These are phyloP conservation scores for Neodiprion pinetum DNA, from an alignment of 1,140 invertebrate genomes.

Conservation along the genomic window DNA sequence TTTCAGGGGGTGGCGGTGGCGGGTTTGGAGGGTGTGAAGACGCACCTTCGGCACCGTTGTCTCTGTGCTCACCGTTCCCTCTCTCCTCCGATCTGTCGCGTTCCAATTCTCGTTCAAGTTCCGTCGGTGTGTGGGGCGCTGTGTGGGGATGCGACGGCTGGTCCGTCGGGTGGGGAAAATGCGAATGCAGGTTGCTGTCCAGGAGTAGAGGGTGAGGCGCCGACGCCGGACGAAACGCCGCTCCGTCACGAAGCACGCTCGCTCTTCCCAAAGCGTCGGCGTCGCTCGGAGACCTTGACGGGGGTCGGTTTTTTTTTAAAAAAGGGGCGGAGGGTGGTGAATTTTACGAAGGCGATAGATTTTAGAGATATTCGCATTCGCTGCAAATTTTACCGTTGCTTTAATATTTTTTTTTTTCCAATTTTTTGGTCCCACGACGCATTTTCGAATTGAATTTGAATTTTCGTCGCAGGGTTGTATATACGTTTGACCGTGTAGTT, in stretches of 20 bases:
- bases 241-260: slow-evolving; percentile 71
- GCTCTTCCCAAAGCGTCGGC: slow-evolving; percentile 64
- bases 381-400: no score
- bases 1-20: background rate
- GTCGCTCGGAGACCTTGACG: slow-evolving; percentile 55
- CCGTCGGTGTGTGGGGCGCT: slow-evolving; percentile 56
- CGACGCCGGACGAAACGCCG: slow-evolving; percentile 64
- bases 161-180: slow-evolving; percentile 51
- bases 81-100: slow-evolving; percentile 52
- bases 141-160: slow-evolving; percentile 53
- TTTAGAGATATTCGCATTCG: no score
- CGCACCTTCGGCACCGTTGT: slow-evolving; percentile 57
- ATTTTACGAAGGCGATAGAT: no score
- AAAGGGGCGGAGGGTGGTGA: no score
- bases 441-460: no score
- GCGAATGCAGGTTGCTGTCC: slow-evolving; percentile 55
- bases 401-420: no score
- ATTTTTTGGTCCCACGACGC: no score
- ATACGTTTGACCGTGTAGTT: no score
- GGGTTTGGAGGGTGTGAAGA: background rate
- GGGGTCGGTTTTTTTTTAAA: background rate
- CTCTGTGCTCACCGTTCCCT: slow-evolving; percentile 52
- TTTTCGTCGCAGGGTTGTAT: no score
- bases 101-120: slow-evolving; percentile 55
- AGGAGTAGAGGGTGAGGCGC: slow-evolving; percentile 65